A percentile compares a stretch with the other conserved stretches of the same genome.
Conservation (phyloP, 2,888 invertebrate species). For the Aphrophora alni region DNA sequence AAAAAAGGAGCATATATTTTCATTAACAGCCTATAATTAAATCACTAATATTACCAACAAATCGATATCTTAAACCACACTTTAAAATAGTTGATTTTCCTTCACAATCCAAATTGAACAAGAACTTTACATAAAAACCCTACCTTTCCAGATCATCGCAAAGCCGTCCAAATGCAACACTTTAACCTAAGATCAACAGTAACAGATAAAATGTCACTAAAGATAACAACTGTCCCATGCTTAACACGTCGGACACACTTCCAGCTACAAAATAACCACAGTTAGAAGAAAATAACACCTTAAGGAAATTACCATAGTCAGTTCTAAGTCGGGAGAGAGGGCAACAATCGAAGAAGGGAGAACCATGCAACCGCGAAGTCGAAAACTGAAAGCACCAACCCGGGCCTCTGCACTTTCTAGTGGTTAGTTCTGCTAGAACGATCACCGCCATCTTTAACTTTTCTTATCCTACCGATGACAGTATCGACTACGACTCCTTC, state of each 20-base stretch:
- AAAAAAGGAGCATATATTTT: no score
- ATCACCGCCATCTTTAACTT: slow-evolving; percentile 26
- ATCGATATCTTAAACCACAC: no score
- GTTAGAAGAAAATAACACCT: slow-evolving; percentile 35
- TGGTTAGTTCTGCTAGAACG: slow-evolving; percentile 38
- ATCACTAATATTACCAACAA: no score
- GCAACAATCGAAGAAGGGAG: neutral
- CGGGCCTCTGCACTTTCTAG: slow-evolving; percentile 34
- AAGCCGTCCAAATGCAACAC: neutral
- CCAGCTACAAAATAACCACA: slow-evolving; percentile 19
- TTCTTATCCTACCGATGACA: slow-evolving; percentile 6
- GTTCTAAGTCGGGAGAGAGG: slow-evolving; percentile 14
- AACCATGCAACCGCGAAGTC: neutral
- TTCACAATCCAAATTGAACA: no score
- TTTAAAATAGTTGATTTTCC: no score
- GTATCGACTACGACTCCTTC: neutral
- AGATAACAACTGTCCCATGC: neutral
- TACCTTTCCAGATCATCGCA: neutral
- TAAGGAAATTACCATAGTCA: slow-evolving; percentile 27
- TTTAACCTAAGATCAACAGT: neutral
- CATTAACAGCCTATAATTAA: no score
- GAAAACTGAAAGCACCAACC: slow-evolving; percentile 27
- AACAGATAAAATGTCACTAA: neutral
- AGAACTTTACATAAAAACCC: neutral
- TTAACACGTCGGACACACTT: neutral